Base-by-base conservation (phyloP, 2,797 vertebrate genomes). In the Loris lydekkerianus region DNA sequence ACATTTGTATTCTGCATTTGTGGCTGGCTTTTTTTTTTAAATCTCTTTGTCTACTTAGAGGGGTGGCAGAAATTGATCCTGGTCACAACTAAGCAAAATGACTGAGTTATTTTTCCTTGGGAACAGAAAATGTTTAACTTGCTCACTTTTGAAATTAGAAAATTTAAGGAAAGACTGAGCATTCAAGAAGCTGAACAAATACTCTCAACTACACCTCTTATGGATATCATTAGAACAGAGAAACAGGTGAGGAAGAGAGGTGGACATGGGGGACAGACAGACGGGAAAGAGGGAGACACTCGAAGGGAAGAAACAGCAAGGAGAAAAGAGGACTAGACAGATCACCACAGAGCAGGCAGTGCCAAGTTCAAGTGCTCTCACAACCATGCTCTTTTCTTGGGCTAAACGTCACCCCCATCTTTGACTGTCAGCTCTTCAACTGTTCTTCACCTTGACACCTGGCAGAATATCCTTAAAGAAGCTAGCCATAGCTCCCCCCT, bases 401-500 rank as follows among this genome's bases (percentile, higher is more conserved):
- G 56, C 53, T 76, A 20, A 69, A 56, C 0, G 0, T 21, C 0
- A 29, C 17, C 83, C 61, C 23, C n/a, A 3, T 27, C 69, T 27
- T 4, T 58, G 72, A 34, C 6, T 65, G 29, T 0, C 53, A 17
- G 15, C 40, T 60, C 61, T 63, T 46, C n/a, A 3, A 10, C 17
- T 25, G 31, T 7, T 37, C 87, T 63, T 9, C 40, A 70, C 61
- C 31, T 11, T 20, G 72, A 43, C 40, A 49, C 87, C 37, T 25
- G 25, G 75, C 60, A 72, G 61, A 13, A 5, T 3, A 8, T 29
- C n/a, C 87, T 49, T 4, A 56, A 56, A 76, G 34, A 72, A 65
- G 75, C 29, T 3, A 31, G 63, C 58, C 10, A 7, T 0, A 34
- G 23, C 0, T 13, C 37, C 46, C 60, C 73, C 15, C 14, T 0